A percentile compares a stretch with the other conserved stretches of the same genome.
These are phyloP conservation scores for Malachius bipustulatus DNA, from an alignment of 2,888 invertebrate species.

Conservation along the genomic window DNA sequence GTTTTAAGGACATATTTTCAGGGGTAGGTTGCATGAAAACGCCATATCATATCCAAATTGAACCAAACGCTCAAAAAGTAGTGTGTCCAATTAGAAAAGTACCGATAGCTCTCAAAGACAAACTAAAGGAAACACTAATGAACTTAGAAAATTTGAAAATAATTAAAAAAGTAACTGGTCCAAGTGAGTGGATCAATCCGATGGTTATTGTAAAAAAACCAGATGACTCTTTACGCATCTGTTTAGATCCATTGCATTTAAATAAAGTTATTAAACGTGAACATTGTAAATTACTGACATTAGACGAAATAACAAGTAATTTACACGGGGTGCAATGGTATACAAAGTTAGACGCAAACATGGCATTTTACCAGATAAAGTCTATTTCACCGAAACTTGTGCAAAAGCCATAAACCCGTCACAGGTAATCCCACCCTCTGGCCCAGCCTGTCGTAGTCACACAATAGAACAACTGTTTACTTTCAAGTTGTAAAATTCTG, in stretches of 20 bases:
- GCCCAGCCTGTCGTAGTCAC: too few relatives aligned
- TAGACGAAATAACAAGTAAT: slow-evolving; percentile 23
- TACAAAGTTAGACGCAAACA: slow-evolving; percentile 22
- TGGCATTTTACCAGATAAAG: slow-evolving; percentile 20
- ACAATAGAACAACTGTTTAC: too few relatives aligned
- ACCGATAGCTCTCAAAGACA: slow-evolving; percentile 16
- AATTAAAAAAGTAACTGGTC: slow-evolving; percentile 12
- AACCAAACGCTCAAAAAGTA: slow-evolving; percentile 10
- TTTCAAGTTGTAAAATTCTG: too few relatives aligned
- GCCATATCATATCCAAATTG: slow-evolving; percentile 3
- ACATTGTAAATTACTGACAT: slow-evolving; percentile 18
- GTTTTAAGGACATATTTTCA: too few relatives aligned
- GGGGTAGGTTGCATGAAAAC: too few relatives aligned
- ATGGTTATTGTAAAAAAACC: slow-evolving; percentile 17
- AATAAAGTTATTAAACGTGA: too few relatives aligned
- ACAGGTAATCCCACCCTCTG: too few relatives aligned
- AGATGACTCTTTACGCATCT: too few relatives aligned
- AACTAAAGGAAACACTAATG: slow-evolving; percentile 15
- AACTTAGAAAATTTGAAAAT: slow-evolving; percentile 15
- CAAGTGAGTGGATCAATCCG: slow-evolving; percentile 14
- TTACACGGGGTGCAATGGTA: slow-evolving; percentile 21
- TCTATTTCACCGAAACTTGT: too few relatives aligned
- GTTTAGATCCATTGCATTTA: too few relatives aligned
- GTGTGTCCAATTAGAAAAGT: slow-evolving; percentile 16
- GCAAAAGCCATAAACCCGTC: too few relatives aligned